Base-by-base conservation (phyloP, 2,113 vertebrate species). In the Ursus arctos region DNA sequence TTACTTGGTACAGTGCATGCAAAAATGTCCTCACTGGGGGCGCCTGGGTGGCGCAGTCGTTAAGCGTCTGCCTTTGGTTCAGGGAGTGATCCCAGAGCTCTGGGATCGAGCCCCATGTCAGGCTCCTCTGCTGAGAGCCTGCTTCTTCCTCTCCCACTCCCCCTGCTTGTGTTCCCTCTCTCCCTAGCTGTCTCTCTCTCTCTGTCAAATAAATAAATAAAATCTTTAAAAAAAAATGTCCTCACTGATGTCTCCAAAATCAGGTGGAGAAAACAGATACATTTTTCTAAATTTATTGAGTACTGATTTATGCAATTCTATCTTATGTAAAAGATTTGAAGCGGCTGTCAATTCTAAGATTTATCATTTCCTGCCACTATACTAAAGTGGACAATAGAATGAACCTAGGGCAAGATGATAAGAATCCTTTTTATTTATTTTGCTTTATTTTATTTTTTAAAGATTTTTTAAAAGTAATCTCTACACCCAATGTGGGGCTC, bases 341-440 rank as follows among this genome's bases (percentile, higher is more conserved):
- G 53, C 7, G 36, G n/a, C 15, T 55, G 53, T 84, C 40, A 95
- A 83, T 59, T 95, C 69, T 18, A 88, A 79, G 69, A 92, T 61
- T 36, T 92, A 40, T 83, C 33, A 53, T 69, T 93, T 69, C 53
- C 69, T 92, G 76, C 36, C 77, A 55, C 40, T 84, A 15, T 47
- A 19, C 4, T 53, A 47, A 24, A 28, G 47, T 71, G 47, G 26
- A 51, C 71, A 76, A 74, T 31, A 88, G 74, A 96, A 82, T 4
- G 53, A 77, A 95, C 11, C 16, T 67, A 67, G 55, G 67, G 28
- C 8, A 47, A 88, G 19, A 61, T 28, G 74, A 63, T 71, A 92
- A 88, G 26, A 59, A 88, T 76, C 53, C 16, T 87, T 89, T 59
- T 74, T 76, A 72, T 90, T 81, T 90, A 53, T 93, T 95, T 96